Base-by-base conservation (phyloP, 2,888 invertebrate genomes). In the Subacronicta megacephala region DNA sequence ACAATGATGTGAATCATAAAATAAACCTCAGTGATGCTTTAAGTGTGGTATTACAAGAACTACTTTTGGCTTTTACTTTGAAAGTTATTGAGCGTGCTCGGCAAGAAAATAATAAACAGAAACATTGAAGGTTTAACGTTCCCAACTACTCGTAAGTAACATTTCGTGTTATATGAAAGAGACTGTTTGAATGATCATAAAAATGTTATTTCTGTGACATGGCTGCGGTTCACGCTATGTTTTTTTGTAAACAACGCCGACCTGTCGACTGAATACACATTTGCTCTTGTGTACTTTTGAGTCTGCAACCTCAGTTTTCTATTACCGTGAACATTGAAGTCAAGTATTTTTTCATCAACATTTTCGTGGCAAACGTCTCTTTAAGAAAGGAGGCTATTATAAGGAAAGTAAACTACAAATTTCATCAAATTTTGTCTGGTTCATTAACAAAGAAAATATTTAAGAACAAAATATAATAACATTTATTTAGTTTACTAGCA, bases 141-240 rank as follows among this genome's bases (percentile, higher is more conserved):
- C 55, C 44, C 38, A 59, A 62, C 64, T 62, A 67, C 58, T 62
- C 43, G 50, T 68, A 66, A 67, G 77, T 74, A 60, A 59, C 69
- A 60, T 70, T 78, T 62, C 68, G 49, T 71, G 72, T 72, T 72
- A 50, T 68, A 66, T 71, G 67, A 62, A 70, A 66, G 63, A 70
- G 68, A 60, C 67, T 54, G 53, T 59, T 58, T 61, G 56, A 63
- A 64, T 58, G 63, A 62, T 74, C 77, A 73, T 77, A 78, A 77
- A 77, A 77, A 66, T 72, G 72, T 72, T 77, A 78, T 77, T 78
- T 74, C 61, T 72, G 72, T 78, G 79, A 62, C 72, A 76, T 62
- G 55, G 52, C 68, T 57, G 61, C 45, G 62, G 71, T 72, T 60
- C 64, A 64, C 61, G 74, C 49, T 51, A 63, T 57, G 56, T 63